Conservation (phyloP, 2,797 vertebrate genomes). For the Erethizon dorsatum region DNA sequence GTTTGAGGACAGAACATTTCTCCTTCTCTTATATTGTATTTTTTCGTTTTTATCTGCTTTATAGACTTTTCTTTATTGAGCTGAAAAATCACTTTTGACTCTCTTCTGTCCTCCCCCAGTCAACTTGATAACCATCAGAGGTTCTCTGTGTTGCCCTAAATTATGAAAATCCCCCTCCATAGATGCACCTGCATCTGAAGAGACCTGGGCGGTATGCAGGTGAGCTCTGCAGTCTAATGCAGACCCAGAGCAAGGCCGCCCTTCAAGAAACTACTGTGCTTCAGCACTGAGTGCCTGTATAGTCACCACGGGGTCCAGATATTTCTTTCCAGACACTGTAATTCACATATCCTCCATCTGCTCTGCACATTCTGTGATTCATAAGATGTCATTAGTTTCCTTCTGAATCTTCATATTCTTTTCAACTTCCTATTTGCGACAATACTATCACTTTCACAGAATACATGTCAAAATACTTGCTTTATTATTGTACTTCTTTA, state of each 20-base stretch:
- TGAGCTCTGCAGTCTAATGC: neutral
- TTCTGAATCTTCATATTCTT: neutral
- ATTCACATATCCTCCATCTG: neutral
- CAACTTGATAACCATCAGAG: neutral
- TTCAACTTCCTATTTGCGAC: neutral
- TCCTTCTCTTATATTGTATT: neutral
- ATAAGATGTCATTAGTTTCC: neutral
- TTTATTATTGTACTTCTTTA: neutral
- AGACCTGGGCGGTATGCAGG: neutral
- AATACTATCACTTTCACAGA: neutral
- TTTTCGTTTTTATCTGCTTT: neutral
- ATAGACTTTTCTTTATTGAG: neutral
- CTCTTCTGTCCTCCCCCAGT: neutral
- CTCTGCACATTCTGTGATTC: neutral
- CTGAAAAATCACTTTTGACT: neutral
- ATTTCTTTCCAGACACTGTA: neutral
- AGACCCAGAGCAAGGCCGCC: neutral
- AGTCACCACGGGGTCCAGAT: accelerated
- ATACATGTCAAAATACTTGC: conserved; percentile 17
- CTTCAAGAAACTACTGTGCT: neutral
- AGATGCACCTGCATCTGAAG: neutral
- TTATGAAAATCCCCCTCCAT: neutral
- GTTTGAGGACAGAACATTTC: conserved; percentile 13
- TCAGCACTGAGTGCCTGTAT: neutral
- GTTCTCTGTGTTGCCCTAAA: neutral